A percentile compares a stretch with the other conserved stretches of the same genome.
Conservation (phyloP, 1,140 invertebrate genomes). For the Ostrea edulis region DNA sequence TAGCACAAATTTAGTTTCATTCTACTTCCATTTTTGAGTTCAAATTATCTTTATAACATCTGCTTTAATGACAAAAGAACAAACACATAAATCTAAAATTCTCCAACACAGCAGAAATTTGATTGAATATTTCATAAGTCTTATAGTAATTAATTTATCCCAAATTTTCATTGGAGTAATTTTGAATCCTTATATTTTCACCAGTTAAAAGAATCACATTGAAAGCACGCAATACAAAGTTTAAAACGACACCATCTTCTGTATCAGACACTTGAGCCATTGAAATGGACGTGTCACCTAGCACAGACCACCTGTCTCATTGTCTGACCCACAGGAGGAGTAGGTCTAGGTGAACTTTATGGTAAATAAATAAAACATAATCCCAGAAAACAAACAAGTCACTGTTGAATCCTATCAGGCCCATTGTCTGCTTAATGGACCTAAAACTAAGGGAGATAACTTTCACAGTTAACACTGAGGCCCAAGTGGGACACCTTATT, state of each 20-base stretch:
- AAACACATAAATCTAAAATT: neutral
- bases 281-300: neutral
- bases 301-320: neutral
- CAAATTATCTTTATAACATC: no score
- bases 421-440: slow-evolving; percentile 5
- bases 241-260: neutral
- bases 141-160: neutral
- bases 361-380: slow-evolving; percentile 31
- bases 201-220: neutral
- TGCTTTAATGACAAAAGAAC: no score
- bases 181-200: neutral
- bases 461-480: neutral
- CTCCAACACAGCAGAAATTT: neutral
- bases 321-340: neutral
- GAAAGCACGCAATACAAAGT: neutral
- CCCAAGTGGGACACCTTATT: neutral
- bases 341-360: neutral
- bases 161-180: neutral
- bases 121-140: neutral
- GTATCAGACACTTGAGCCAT: neutral
- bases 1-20: no score
- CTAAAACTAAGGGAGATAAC: slow-evolving; percentile 37
- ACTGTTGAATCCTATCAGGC: neutral
- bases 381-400: slow-evolving; percentile 21
- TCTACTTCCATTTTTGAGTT: no score